Conservation (phyloP, 2,888 invertebrate genomes). For the Epsilonema sp. region DNA sequence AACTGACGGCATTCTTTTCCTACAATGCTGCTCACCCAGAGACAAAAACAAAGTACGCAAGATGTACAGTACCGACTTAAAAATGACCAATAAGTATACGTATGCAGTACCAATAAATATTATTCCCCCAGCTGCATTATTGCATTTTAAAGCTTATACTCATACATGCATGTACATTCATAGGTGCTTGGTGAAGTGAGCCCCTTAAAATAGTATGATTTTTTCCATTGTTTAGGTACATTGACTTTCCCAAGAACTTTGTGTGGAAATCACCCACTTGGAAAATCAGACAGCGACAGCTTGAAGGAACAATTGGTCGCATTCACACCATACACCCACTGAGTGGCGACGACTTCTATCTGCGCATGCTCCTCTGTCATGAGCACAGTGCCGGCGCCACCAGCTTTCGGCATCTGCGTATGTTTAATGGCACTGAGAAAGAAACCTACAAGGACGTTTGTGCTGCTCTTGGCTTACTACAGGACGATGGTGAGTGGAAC, state of each 20-base stretch:
- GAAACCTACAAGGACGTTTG: constrained; percentile 24
- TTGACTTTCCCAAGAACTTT: background rate
- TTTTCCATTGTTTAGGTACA: no score
- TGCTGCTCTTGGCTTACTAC: constrained; percentile 19
- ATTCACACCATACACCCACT: background rate
- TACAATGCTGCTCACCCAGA: background rate
- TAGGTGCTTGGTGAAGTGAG: no score
- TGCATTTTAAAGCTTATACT: no score
- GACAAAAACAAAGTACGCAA: background rate
- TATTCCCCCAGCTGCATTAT: no score
- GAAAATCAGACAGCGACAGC: background rate
- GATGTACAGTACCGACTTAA: no score
- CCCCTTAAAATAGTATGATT: no score
- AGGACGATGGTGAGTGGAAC: constrained; percentile 20
- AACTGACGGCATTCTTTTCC: background rate
- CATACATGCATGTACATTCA: no score
- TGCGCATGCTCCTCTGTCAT: background rate
- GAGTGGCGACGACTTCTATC: background rate
- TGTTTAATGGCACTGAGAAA: constrained; percentile 16
- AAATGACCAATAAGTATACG: no score
- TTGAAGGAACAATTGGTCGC: background rate
- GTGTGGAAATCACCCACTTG: background rate
- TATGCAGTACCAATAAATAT: no score
- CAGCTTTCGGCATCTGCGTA: constrained; percentile 11
- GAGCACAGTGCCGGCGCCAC: constrained; percentile 5